These are phyloP conservation scores for Oncorhynchus nerka DNA, from an alignment of 2,113 vertebrate species.

Conservation along the genomic window DNA sequence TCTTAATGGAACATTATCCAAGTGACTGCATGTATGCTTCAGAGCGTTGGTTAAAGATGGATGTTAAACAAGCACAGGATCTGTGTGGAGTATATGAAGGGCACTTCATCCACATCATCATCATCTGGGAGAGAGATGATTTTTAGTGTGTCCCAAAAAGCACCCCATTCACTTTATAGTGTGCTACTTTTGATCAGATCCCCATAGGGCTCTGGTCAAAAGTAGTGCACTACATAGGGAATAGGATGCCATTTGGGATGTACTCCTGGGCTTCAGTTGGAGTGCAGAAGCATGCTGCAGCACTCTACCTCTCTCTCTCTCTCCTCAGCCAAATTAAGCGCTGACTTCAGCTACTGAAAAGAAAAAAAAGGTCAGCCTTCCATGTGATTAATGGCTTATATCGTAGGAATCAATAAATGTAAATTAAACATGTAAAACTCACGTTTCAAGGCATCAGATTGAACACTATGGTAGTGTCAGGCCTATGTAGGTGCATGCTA, in stretches of 20 bases:
- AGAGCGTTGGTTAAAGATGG: conserved; percentile 7
- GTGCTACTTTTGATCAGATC: no score
- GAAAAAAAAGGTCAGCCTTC: conserved; percentile 41
- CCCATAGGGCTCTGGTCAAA: no score
- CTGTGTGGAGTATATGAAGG: neutral
- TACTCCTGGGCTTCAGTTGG: neutral
- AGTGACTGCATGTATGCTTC: conserved; percentile 4
- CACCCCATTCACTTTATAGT: no score
- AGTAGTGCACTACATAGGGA: no score
- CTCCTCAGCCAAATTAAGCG: conserved; percentile 39
- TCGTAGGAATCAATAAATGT: conserved; percentile 67
- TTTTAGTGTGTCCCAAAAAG: no score
- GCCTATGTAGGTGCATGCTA: neutral
- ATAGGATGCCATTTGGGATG: no score
- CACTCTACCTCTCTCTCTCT: neutral
- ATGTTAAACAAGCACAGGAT: neutral
- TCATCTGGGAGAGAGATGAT: neutral
- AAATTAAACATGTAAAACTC: conserved; percentile 48
- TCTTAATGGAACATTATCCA: conserved; percentile 8
- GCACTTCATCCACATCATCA: neutral
- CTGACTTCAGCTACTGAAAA: conserved; percentile 27
- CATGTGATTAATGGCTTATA: conserved; percentile 61
- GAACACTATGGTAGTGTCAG: conserved; percentile 1
- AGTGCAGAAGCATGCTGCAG: neutral
- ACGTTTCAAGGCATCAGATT: conserved; percentile 39